Conservation (phyloP, 2,797 vertebrate species). For the Hemitrygon akajei region DNA sequence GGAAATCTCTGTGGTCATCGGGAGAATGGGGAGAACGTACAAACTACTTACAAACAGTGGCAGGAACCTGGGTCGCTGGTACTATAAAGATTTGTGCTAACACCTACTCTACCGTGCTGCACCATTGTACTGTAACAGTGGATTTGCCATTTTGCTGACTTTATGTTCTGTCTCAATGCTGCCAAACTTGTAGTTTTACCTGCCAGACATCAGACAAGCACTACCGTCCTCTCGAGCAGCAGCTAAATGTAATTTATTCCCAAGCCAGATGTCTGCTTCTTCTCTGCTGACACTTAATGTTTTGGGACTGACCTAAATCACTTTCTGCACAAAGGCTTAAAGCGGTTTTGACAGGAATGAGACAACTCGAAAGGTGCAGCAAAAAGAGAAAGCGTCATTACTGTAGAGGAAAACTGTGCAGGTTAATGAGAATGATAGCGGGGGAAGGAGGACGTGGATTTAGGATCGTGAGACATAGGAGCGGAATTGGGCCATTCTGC, state of each 20-base stretch:
- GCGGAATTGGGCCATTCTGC: too few relatives aligned
- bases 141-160: too few relatives aligned
- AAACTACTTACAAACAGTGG: too few relatives aligned
- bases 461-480: too few relatives aligned
- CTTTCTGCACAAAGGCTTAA: slow-evolving; percentile 42
- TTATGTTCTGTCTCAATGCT: too few relatives aligned
- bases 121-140: too few relatives aligned
- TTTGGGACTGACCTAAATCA: rapidly evolving
- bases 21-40: too few relatives aligned
- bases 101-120: too few relatives aligned
- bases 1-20: too few relatives aligned
- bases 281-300: background rate
- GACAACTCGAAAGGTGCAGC: slow-evolving; percentile 43
- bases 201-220: slow-evolving; percentile 44
- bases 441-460: too few relatives aligned
- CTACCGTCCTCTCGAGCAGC: background rate
- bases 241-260: background rate
- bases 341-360: slow-evolving; percentile 45
- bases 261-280: background rate
- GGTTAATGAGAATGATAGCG: background rate
- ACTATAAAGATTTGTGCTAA: too few relatives aligned
- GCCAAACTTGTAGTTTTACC: background rate
- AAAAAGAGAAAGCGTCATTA: slow-evolving; percentile 44
- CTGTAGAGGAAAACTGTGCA: slow-evolving; percentile 41
- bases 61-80: too few relatives aligned